Evolutionary conservation across 2,113 vertebrate genomes (phyloP).

Genomic region (Puffinus mauretanicus): DNA sequence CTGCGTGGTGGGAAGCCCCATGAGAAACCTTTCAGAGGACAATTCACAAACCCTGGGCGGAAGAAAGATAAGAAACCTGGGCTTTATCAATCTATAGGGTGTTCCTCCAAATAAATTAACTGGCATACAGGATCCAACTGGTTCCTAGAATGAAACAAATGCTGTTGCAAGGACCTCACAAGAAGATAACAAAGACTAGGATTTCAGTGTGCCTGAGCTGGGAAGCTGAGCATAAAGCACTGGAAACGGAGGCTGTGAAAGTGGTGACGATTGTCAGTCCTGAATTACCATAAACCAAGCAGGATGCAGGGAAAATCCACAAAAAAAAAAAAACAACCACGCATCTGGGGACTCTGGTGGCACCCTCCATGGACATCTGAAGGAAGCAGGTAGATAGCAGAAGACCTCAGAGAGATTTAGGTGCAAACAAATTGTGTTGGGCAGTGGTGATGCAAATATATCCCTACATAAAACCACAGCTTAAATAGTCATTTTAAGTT

Average conservation of each 20-base stretch:
- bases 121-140: background rate
- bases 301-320: background rate
- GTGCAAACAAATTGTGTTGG: background rate
- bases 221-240: background rate
- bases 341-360: rapidly evolving
- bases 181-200: background rate
- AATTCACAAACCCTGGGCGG: background rate
- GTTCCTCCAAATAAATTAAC: conserved; percentile 7
- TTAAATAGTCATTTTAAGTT: background rate
- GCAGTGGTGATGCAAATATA: background rate
- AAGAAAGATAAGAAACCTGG: conserved; percentile 19
- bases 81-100: background rate
- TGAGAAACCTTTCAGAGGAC: background rate
- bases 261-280: background rate
- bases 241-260: background rate
- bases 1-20: rapidly evolving
- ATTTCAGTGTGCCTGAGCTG: background rate
- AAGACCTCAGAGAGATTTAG: background rate
- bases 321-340: no score
- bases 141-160: background rate
- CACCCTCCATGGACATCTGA: background rate
- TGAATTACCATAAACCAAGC: background rate
- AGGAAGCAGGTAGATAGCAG: background rate
- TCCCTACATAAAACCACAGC: background rate
- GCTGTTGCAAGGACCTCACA: background rate